Conservation (phyloP, 2,113 vertebrate genomes). For the Nematolebias whitei region DNA sequence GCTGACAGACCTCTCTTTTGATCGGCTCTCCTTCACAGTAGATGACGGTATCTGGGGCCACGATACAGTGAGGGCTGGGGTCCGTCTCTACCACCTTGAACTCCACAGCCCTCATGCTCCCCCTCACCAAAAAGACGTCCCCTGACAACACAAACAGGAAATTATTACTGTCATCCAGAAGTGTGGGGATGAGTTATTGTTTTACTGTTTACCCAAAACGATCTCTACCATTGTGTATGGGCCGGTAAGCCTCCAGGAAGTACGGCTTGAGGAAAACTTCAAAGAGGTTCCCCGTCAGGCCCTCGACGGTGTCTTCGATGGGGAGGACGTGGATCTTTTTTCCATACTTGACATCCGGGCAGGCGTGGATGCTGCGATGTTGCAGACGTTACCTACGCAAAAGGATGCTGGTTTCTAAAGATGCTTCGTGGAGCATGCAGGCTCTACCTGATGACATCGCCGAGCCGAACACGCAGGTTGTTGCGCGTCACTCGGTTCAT, state of each 20-base stretch:
- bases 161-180: neutral
- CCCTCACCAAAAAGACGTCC: constrained; percentile 94
- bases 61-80: constrained; percentile 92
- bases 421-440: neutral
- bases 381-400: neutral
- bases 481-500: constrained; percentile 96
- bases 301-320: constrained; percentile 94
- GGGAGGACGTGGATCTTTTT: constrained; percentile 93
- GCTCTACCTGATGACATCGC: constrained; percentile 91
- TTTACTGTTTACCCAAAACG: neutral
- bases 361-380: constrained; percentile 90
- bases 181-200: neutral
- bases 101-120: constrained; percentile 96
- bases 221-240: constrained; percentile 89
- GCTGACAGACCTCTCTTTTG: constrained; percentile 89
- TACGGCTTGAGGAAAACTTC: constrained; percentile 97
- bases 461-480: constrained; percentile 93
- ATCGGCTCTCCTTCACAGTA: constrained; percentile 96
- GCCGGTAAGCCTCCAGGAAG: constrained; percentile 94
- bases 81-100: constrained; percentile 98
- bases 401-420: neutral
- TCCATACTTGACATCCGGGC: constrained; percentile 95
- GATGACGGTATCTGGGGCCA: constrained; percentile 95
- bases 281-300: constrained; percentile 94
- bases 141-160: constrained; percentile 69